These are phyloP conservation scores for Drosophila mayri DNA, from an alignment of 1,140 invertebrate genomes.

Conservation along the genomic window DNA sequence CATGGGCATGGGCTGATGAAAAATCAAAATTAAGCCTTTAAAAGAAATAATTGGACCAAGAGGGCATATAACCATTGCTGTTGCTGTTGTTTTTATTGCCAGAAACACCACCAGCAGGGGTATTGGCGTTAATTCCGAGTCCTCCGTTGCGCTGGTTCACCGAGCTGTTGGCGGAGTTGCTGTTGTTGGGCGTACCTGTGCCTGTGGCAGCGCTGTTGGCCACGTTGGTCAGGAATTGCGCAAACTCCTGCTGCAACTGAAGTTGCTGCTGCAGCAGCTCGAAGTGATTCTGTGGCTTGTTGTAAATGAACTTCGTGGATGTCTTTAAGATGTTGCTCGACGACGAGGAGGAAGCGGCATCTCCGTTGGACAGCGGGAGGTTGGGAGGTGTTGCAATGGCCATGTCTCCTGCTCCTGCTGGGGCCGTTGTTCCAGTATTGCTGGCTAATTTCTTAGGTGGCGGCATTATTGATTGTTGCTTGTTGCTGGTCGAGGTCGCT, in stretches of 20 bases:
- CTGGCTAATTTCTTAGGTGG: slow-evolving; percentile 40
- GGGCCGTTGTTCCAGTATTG: slow-evolving; percentile 28
- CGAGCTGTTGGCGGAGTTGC: slow-evolving; percentile 23
- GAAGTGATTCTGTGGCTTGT: slow-evolving; percentile 81
- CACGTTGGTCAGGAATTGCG: slow-evolving; percentile 79
- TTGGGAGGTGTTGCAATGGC: slow-evolving; percentile 17
- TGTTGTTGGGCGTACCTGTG: slow-evolving; percentile 29
- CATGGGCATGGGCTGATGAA: background rate
- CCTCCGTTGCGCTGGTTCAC: slow-evolving; percentile 29
- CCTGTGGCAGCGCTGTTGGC: slow-evolving; percentile 61
- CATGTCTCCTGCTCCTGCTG: slow-evolving; percentile 26
- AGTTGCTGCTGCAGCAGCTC: slow-evolving; percentile 78
- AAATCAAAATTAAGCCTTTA: slow-evolving; percentile 39
- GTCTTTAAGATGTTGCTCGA: slow-evolving; percentile 70
- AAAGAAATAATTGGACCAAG: slow-evolving; percentile 82
- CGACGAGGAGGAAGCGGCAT: slow-evolving; percentile 43
- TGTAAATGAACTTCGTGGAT: slow-evolving; percentile 80
- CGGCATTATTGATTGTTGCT: slow-evolving; percentile 62
- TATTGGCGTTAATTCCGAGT: slow-evolving; percentile 18
- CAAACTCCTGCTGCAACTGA: slow-evolving; percentile 81
- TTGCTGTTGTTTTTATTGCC: slow-evolving; percentile 40
- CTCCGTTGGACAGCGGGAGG: slow-evolving; percentile 29
- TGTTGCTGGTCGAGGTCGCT: slow-evolving; percentile 40
- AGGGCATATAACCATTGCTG: slow-evolving; percentile 55
- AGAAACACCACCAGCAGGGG: slow-evolving; percentile 7